These are phyloP conservation scores for Delphinapterus leucas DNA, from an alignment of 2,113 vertebrate species.

Conservation along the genomic window DNA sequence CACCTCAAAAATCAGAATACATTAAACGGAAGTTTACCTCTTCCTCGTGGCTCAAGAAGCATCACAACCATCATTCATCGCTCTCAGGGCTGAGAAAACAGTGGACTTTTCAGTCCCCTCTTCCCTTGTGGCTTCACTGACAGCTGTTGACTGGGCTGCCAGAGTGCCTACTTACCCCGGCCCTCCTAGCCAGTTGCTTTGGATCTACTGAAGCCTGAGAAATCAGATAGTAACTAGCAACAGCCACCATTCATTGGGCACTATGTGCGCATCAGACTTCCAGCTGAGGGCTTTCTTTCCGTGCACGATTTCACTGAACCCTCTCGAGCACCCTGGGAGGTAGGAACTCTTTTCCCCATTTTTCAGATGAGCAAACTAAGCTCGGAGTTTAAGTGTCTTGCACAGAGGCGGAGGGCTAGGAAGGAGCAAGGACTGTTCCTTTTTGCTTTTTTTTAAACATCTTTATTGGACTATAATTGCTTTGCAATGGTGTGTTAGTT, in stretches of 20 bases:
- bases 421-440: neutral
- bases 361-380: neutral
- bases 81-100: neutral
- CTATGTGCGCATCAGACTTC: fast-evolving
- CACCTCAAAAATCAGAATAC: neutral
- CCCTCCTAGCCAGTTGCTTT: neutral
- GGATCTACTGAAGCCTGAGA: neutral
- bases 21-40: neutral
- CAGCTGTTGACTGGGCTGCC: neutral
- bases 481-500: too few relatives aligned
- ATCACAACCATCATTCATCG: neutral
- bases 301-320: fast-evolving
- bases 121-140: neutral
- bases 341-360: neutral
- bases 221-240: neutral
- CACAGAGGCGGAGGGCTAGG: neutral
- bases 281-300: neutral
- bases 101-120: neutral
- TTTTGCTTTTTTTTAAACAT: too few relatives aligned
- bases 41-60: neutral
- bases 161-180: neutral
- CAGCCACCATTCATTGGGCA: too few relatives aligned
- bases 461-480: too few relatives aligned
- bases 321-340: neutral
- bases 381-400: neutral